phyloP scores from a whole-genome alignment of 35 echinoderm and acorn worm species.

The Strongylocentrotus purpuratus region DNA sequence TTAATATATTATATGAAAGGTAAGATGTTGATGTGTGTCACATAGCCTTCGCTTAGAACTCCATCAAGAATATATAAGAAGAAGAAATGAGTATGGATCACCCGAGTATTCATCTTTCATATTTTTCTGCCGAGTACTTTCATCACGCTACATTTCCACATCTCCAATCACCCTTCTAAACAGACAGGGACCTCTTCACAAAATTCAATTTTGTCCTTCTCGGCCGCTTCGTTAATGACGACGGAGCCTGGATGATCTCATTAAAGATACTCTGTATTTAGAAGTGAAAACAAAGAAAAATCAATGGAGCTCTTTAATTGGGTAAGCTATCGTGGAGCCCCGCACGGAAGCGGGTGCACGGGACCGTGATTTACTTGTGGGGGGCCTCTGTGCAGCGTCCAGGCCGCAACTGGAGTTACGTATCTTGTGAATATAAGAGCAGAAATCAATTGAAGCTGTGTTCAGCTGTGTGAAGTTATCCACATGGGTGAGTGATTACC shows the following conservation, averaged over 20 bases:
- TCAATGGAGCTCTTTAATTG: slow-evolving; percentile 11
- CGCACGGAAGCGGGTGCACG: background rate
- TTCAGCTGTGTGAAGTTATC: background rate
- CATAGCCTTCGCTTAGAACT: no score
- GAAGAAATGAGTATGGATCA: background rate
- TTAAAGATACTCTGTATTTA: slow-evolving; percentile 19
- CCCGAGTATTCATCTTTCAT: background rate
- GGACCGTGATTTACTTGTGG: background rate
- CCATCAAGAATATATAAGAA: background rate
- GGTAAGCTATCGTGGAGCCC: background rate
- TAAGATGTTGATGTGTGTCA: no score
- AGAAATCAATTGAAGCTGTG: slow-evolving; percentile 12
- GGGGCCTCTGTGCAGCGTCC: background rate
- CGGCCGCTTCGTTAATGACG: background rate
- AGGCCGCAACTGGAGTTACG: background rate
- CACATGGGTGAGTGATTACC: background rate
- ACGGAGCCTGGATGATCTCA: background rate
- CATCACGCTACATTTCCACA: background rate
- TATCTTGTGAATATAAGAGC: slow-evolving; percentile 2
- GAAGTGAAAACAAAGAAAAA: background rate
- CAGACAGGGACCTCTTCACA: background rate
- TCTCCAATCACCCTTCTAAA: background rate
- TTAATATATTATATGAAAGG: no score
- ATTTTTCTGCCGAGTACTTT: background rate
- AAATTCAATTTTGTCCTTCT: background rate